Conservation (phyloP, 2,888 invertebrate genomes). For the Punctoribates punctum region DNA sequence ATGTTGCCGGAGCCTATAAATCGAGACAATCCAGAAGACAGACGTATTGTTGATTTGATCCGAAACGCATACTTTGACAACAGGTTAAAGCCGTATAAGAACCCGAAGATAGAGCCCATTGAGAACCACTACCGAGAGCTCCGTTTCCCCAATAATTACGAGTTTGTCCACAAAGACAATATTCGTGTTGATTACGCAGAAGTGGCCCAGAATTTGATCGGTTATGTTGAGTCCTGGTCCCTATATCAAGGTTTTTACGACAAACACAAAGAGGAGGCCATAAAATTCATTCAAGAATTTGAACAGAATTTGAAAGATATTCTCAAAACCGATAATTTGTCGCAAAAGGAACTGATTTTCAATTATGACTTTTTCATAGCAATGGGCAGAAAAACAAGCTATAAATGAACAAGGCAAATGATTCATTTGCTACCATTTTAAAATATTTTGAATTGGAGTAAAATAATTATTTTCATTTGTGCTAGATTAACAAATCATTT, state of each 20-base stretch:
- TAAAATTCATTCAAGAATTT: background rate
- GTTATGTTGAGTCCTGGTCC: slow-evolving; percentile 53
- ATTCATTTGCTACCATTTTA: background rate
- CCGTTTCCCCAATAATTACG: slow-evolving; percentile 49
- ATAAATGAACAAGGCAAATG: background rate
- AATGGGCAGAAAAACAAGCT: slow-evolving; percentile 2
- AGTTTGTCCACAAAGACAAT: slow-evolving; percentile 46
- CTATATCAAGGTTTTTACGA: slow-evolving; percentile 51
- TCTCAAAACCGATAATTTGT: background rate
- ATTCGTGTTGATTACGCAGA: background rate
- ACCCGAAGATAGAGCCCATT: slow-evolving; percentile 38
- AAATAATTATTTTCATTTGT: too few species aligned
- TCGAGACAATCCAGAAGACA: background rate
- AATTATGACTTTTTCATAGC: slow-evolving; percentile 13
- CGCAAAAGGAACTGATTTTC: background rate
- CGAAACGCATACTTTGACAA: background rate
- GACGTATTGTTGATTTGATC: background rate
- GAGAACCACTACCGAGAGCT: slow-evolving; percentile 49
- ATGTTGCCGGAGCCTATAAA: background rate
- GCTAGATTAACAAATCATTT: too few species aligned
- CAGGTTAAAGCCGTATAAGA: background rate
- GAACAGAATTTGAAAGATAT: background rate
- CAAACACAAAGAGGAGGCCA: slow-evolving; percentile 50
- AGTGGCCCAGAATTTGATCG: slow-evolving; percentile 50
- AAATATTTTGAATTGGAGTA: too few species aligned